Evolutionary conservation across 2,797 vertebrate species (phyloP).

Genomic region (Chanos chanos): DNA sequence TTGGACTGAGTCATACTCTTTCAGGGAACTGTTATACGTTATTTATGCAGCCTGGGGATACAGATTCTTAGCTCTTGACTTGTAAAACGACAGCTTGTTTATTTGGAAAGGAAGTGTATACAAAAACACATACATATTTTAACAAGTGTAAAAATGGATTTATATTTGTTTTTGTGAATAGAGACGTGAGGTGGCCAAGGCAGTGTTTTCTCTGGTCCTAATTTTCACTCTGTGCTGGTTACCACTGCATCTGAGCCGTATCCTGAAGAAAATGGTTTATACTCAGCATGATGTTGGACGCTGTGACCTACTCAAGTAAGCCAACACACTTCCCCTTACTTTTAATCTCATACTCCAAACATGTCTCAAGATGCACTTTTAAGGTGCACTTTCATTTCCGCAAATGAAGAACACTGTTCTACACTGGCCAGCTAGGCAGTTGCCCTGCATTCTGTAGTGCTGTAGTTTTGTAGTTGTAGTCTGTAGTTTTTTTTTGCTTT

Average conservation of each 20-base stretch:
- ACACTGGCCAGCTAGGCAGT: no score
- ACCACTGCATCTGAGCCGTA: constrained; percentile 88
- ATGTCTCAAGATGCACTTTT: no score
- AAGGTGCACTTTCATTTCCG: no score
- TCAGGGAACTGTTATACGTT: no score
- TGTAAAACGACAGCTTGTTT: no score
- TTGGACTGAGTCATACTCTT: no score
- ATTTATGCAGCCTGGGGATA: no score
- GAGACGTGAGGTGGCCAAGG: constrained; percentile 92
- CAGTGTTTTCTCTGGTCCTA: constrained; percentile 89
- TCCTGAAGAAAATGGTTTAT: constrained; percentile 85
- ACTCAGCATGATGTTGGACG: constrained; percentile 70
- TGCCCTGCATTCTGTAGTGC: background rate
- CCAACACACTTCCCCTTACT: background rate
- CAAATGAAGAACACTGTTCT: background rate
- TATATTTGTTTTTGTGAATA: constrained; percentile 49
- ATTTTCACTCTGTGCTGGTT: constrained; percentile 97
- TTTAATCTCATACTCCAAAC: no score
- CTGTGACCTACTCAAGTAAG: constrained; percentile 82
- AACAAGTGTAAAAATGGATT: background rate
- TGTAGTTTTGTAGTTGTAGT: background rate
- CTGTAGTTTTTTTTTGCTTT: background rate
- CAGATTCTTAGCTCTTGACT: no score
- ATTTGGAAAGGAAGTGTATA: no score
- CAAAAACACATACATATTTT: background rate